These are phyloP conservation scores for Stegana nigrithorax DNA, from an alignment of 2,888 invertebrate genomes.

Conservation along the genomic window DNA sequence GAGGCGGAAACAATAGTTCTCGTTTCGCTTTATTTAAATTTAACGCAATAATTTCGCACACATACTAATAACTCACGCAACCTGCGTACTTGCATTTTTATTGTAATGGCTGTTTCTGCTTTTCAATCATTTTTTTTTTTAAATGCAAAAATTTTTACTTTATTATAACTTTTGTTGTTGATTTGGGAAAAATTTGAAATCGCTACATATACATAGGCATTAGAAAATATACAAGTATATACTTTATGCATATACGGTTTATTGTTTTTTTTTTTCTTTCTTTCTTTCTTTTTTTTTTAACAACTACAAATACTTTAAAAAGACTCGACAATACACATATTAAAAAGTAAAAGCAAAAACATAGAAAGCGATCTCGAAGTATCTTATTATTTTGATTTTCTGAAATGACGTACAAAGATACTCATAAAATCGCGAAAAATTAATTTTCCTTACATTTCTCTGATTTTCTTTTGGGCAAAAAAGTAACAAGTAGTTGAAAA, in stretches of 20 bases:
- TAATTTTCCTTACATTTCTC: no score
- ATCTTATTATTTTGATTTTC: slow-evolving; percentile 15
- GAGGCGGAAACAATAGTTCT: slow-evolving; percentile 16
- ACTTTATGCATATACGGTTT: slow-evolving; percentile 43
- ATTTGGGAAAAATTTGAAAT: slow-evolving; percentile 53
- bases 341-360: slow-evolving; percentile 38
- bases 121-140: slow-evolving; percentile 35
- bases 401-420: no score
- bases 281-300: slow-evolving; percentile 41
- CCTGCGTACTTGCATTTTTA: not conserved
- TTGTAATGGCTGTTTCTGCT: slow-evolving; percentile 17
- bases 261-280: slow-evolving; percentile 15
- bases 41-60: slow-evolving; percentile 12
- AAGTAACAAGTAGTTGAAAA: slow-evolving; percentile 16
- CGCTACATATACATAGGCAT: slow-evolving; percentile 61
- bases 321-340: slow-evolving; percentile 11
- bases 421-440: not conserved
- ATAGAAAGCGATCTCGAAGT: slow-evolving; percentile 23
- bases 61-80: slow-evolving; percentile 15
- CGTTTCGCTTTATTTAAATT: slow-evolving; percentile 14
- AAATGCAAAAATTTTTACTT: slow-evolving; percentile 54
- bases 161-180: slow-evolving; percentile 24
- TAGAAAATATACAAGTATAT: slow-evolving; percentile 57
- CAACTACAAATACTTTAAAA: slow-evolving; percentile 54
- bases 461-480: slow-evolving; percentile 1